phyloP scores from a whole-genome alignment of 1,140 invertebrate genomes.

The Scylla paramamosain region DNA sequence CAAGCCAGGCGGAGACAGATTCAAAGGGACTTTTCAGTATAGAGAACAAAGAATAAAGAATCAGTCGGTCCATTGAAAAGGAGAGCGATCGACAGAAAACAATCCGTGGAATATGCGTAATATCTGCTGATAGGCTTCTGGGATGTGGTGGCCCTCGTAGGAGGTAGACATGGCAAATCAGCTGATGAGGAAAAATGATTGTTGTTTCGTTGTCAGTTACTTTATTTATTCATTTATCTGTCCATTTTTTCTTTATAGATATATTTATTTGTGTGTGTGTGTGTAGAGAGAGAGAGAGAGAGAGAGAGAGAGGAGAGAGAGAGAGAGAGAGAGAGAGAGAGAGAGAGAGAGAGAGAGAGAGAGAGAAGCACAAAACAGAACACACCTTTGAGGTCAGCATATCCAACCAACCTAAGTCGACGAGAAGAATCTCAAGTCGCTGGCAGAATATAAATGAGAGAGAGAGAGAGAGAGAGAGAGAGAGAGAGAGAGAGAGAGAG shows the following conservation, averaged over 20 bases:
- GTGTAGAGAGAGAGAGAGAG: not conserved
- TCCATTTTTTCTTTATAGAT: not conserved
- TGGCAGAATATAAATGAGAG: not conserved
- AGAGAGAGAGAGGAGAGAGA: not conserved
- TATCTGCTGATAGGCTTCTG: no score
- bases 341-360: slow-evolving; percentile 35
- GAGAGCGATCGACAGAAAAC: no score
- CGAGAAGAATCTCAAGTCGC: not conserved
- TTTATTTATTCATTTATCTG: no score
- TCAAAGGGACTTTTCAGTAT: no score
- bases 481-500: not conserved
- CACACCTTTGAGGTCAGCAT: not conserved
- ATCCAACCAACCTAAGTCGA: not conserved
- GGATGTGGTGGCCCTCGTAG: no score
- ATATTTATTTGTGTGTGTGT: not conserved
- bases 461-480: not conserved
- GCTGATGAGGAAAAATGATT: no score
- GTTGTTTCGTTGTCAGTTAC: no score
- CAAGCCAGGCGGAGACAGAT: no score
- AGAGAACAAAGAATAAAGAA: no score
- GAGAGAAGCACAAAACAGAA: slow-evolving; percentile 7
- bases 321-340: slow-evolving; percentile 15
- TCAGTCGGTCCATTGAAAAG: no score
- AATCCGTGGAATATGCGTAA: no score
- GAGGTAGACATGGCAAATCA: no score